Evolutionary conservation across 2,113 vertebrate species (phyloP), one percentile per base, ranked within the genome.

Genomic region (Sinocyclocheilus anophthalmus): DNA sequence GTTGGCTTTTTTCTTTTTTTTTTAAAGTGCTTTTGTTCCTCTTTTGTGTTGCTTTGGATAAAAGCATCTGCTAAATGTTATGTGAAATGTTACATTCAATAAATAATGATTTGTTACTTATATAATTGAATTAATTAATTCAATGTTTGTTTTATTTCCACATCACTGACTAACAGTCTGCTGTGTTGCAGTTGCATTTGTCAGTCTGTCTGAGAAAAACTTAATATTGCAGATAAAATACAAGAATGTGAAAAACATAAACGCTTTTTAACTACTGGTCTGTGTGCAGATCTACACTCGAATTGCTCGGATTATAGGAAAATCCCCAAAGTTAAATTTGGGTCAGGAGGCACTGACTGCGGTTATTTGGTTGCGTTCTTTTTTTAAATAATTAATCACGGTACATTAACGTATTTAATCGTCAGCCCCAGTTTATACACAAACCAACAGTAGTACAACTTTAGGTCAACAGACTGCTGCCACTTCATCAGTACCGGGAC

Each of bases 401-500:
- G 39, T 16, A 26, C n/a, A 26, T 26, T 37, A 55, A 80, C 22
- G 11, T 24, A 42, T 59, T 61, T 22, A 63, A 61, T 39, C 0
- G 3, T n/a, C 55, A 20, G 77, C 55, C n/a, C 65, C 20, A 6
- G 39, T 81, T 50, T 18, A 81, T 5, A 70, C 81, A 37, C 24
- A 70, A 55, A 42, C 61, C 63, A 53, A 13, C 2, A 55, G 63
- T 12, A 59, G 22, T 48, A 70, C 33, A 39, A 63, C 61, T 39
- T 79, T 20, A 81, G 59, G 83, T 87, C 70, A 76, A 33, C 76
- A 59, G 37, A 53, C 26, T 33, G n/a, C 20, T 72, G 82, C 73
- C 63, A 85, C 84, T 70, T 76, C 80, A 77, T 76, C 80, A 37
- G 20, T 26, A 7, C 37, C 42, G 12, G 84, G 82, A 77, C 85